Evolutionary conservation across 2,113 vertebrate species (phyloP), one percentile per base, ranked within the genome.

Genomic region (Etia nguti): DNA sequence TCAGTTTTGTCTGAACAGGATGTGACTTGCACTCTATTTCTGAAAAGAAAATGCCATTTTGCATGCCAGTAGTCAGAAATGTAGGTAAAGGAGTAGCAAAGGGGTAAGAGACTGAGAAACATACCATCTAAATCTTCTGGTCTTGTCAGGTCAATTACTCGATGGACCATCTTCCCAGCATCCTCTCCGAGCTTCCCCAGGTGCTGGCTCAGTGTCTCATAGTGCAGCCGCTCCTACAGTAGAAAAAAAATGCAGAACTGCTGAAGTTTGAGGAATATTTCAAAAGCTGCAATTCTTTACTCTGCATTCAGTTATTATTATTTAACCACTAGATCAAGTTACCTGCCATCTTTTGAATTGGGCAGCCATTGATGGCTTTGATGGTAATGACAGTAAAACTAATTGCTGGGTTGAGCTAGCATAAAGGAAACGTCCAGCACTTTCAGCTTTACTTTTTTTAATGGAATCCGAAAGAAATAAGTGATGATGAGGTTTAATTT

Each of bases 121-220:
- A 96, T 87, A 99, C 98, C 98, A 85, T 99, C 98, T 91, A 98
- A 96, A 62, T 99, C 98, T 89, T 99, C 98, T 8, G 98, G 98
- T 92, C 98, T 97, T 18, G 98, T 99, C 68, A 99, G 97, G 91
- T 99, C 98, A 0, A 99, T 99, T 94, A 99, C 98, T 84, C 98
- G 97, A 4, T 98, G 98, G 55, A 98, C 98, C 96, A 98, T 95
- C 93, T 99, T 98, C 52, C 93, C 95, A 80, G 97, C 97, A 22
- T 99, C 98, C 93, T 99, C 98, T 22, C 87, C 97, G 4, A 97
- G 95, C 85, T 99, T 99, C 31, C 97, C 98, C 93, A 99, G 95
- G 85, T 97, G 98, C 10, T 98, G 96, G 79, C 97, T 97, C 96
- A 99, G 92, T 85, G 97, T 98, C 92, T 99, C 98, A 90, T 98